Evolutionary conservation across 2,888 invertebrate species (phyloP), one percentile per base, ranked within the genome.

Genomic region (Melanophora roralis): DNA sequence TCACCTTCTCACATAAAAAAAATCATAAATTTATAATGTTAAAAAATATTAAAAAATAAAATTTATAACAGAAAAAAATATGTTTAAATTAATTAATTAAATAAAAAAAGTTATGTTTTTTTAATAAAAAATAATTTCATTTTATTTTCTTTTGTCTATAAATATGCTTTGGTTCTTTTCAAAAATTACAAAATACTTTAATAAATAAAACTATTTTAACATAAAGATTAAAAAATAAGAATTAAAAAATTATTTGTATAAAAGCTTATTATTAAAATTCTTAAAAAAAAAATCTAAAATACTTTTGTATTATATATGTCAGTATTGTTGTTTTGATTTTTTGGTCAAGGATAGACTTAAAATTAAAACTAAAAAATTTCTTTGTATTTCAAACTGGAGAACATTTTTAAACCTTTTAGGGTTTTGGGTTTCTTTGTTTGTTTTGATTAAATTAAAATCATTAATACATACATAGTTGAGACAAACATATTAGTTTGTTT

Each of bases 321-420:
- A 43, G 34, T 21, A 55, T 34, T 68, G 55, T 45, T 43, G 43
- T 21, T 34, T 45, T 21, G 27, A 5, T 1, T 14, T 40, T 14
- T 32, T 27, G 14, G 16, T 62, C 32, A 45, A 62, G 32, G 1
- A 5, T n/a, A 21, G 7, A 45, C 45, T 72, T 64, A 47, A 55
- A 38, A 16, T 27, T 19, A 53, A 57, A 68, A 34, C 9, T 38
- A 38, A 51, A 51, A 27, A 62, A 62, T 27, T 27, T 9, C 38
- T 51, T 43, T 84, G 77, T 40, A 19, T 49, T 65, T 67, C 43
- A 51, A 69, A 69, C 81, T 75, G 74, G 14, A 45, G 57, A 79
- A 84, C 27, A 27, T 85, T 81, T 86, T 86, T 86, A 86, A 87
- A 86, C 86, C 86, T 82, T 85, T 83, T 80, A 82, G 72, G 65